phyloP scores from a whole-genome alignment of 2,797 vertebrate species.

The Lemur catta region DNA sequence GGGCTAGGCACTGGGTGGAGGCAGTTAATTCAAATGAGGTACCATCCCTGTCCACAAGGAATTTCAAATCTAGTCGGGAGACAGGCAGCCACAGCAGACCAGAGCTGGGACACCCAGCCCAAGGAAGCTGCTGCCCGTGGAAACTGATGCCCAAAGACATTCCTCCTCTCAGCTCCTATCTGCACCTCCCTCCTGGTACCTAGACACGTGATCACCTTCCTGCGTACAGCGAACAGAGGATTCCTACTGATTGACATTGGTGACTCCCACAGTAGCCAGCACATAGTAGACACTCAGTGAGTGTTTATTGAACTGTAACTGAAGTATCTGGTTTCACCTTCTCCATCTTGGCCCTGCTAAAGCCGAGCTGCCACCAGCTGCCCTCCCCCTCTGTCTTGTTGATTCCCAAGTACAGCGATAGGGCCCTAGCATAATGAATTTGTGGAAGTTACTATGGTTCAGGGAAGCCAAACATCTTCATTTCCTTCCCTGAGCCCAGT shows the following conservation, averaged over 20 bases:
- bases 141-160: neutral
- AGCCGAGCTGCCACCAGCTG: neutral
- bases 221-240: neutral
- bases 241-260: neutral
- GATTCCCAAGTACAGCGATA: neutral
- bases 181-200: neutral
- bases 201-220: neutral
- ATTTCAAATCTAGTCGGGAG: neutral
- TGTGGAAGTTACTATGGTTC: neutral
- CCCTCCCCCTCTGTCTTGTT: neutral
- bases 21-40: constrained; percentile 2
- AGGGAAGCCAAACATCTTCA: neutral
- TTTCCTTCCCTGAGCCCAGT: neutral
- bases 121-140: neutral
- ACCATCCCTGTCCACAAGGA: neutral
- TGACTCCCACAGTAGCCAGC: neutral
- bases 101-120: neutral
- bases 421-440: neutral
- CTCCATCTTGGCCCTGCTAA: neutral
- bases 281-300: neutral
- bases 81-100: neutral
- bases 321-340: neutral
- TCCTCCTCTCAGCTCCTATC: neutral
- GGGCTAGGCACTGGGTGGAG: neutral
- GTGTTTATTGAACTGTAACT: neutral